Evolutionary conservation across 2,888 invertebrate species (phyloP).

Genomic region (Cylloceria caligata): DNA sequence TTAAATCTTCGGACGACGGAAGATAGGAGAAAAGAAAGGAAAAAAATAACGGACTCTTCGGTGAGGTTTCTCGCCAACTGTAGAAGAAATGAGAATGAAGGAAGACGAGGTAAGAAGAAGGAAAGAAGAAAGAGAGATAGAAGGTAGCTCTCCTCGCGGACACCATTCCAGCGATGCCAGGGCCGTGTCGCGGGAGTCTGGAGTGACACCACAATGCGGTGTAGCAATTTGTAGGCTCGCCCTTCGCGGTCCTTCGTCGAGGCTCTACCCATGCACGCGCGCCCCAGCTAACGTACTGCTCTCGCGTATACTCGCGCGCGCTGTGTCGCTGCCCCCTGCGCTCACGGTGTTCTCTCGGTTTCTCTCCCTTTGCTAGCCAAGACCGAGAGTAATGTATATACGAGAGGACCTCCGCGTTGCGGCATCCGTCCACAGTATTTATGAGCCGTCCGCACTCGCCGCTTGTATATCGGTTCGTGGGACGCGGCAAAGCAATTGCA

Average conservation of each 20-base stretch:
- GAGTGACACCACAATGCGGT: slow-evolving; percentile 85
- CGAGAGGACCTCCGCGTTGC: slow-evolving; percentile 60
- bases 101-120: slow-evolving; percentile 57
- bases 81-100: slow-evolving; percentile 47
- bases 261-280: slow-evolving; percentile 56
- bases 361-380: slow-evolving; percentile 53
- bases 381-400: slow-evolving; percentile 36
- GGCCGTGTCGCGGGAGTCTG: slow-evolving; percentile 83
- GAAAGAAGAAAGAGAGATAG: slow-evolving; percentile 22
- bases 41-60: slow-evolving; percentile 26
- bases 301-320: slow-evolving; percentile 42
- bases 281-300: slow-evolving; percentile 36
- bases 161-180: slow-evolving; percentile 84
- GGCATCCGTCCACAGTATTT: slow-evolving; percentile 74
- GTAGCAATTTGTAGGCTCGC: slow-evolving; percentile 85
- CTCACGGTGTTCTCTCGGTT: slow-evolving; percentile 61
- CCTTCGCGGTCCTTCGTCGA: slow-evolving; percentile 73
- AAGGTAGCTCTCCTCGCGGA: slow-evolving; percentile 71
- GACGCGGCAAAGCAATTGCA: slow-evolving; percentile 39
- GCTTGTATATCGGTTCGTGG: slow-evolving; percentile 39
- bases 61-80: slow-evolving; percentile 4
- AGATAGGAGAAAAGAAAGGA: not conserved
- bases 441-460: slow-evolving; percentile 74
- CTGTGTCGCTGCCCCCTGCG: slow-evolving; percentile 31
- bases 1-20: slow-evolving; percentile 22